A percentile compares a stretch with the other conserved stretches of the same genome.
phyloP scores from a whole-genome alignment of 2,113 vertebrate genomes.

The Eonycteris spelaea region DNA sequence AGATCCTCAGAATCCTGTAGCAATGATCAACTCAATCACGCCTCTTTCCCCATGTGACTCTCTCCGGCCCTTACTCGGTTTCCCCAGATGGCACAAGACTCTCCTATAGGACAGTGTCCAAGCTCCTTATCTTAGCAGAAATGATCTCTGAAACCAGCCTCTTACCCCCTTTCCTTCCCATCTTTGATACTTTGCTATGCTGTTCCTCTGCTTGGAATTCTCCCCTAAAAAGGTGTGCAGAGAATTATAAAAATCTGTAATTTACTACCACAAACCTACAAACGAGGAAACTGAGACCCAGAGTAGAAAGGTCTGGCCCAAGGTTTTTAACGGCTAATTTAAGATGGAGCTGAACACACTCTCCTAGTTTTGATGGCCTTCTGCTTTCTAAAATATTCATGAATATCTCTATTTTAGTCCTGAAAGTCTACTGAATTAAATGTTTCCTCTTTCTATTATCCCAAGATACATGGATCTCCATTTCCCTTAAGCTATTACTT shows the following conservation, averaged over 20 bases:
- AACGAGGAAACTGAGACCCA: not conserved
- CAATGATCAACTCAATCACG: not conserved
- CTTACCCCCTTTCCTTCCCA: not conserved
- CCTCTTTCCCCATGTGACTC: not conserved
- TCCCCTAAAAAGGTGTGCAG: not conserved
- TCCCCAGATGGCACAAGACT: not conserved
- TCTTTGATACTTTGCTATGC: not conserved
- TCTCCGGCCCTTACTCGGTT: not conserved
- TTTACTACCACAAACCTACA: not conserved
- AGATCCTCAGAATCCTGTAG: not conserved
- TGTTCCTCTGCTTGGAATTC: not conserved
- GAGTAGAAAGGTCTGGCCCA: not conserved
- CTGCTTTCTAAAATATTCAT: not conserved
- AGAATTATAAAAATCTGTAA: not conserved
- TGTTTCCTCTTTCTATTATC: not conserved
- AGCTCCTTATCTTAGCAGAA: not conserved
- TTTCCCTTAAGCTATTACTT: not conserved
- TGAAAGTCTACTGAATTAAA: not conserved
- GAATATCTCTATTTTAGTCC: not conserved
- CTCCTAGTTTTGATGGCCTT: not conserved
- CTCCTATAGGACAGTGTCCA: not conserved
- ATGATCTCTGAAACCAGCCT: not conserved
- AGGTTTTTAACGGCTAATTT: not conserved
- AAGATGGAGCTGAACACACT: not conserved
- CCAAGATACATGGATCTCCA: not conserved